Evolutionary conservation across 2,113 vertebrate species (phyloP).

Genomic region (Trogon melanurus): DNA sequence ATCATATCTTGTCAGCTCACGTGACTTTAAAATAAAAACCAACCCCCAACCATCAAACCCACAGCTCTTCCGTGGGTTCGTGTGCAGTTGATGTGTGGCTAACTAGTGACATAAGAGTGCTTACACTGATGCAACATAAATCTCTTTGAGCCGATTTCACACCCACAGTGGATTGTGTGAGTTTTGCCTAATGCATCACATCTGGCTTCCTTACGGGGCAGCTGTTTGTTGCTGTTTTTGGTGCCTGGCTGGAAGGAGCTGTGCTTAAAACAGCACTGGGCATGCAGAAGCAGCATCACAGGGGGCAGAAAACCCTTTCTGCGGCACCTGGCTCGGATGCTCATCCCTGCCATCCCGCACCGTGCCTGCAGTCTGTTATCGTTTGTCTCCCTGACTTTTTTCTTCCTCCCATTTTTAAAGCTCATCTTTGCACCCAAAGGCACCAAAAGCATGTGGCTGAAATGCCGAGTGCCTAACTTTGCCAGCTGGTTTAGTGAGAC

Average conservation of each 20-base stretch:
- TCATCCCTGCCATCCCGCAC: background rate
- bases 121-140: background rate
- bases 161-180: background rate
- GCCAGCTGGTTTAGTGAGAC: background rate
- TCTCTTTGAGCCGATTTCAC: background rate
- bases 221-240: background rate
- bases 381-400: background rate
- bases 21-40: background rate
- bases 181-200: background rate
- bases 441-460: background rate
- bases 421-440: background rate
- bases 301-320: background rate
- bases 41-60: background rate
- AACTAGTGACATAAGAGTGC: fast-evolving
- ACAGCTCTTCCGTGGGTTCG: background rate
- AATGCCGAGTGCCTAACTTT: background rate
- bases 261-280: fast-evolving
- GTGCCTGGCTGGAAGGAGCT: background rate
- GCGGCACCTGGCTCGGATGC: background rate
- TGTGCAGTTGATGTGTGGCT: background rate
- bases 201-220: background rate
- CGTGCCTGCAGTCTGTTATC: background rate
- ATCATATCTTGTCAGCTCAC: background rate
- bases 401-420: background rate
- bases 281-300: fast-evolving